Base-by-base conservation (phyloP, 2,113 vertebrate genomes). In the Caloenas nicobarica region DNA sequence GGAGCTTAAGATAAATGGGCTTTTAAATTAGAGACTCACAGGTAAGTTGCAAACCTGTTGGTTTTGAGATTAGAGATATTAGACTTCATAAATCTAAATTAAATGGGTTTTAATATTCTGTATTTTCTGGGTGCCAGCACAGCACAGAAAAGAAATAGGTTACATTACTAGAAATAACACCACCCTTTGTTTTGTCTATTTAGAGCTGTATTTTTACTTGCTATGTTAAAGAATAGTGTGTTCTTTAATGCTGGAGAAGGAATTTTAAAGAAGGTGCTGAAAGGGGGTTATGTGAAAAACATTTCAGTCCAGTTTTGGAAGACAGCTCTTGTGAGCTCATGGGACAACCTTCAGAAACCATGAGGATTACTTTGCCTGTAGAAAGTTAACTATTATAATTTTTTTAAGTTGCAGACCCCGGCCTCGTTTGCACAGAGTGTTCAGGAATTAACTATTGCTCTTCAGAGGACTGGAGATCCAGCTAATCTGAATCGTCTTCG, bases 341-440 rank as follows among this genome's bases (percentile, higher is more conserved):
- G 51, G 40, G 68, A 17, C 38, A 73, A 6, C 33, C 36, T 68
- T 80, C 29, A 80, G 60, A 81, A 86, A 68, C 8, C 7, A 4
- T 10, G 50, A 95, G 25, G 58, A 62, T 85, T 96, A 16, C 62
- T 70, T 83, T 78, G 46, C 56, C 53, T 93, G 85, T 97, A 74
- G 78, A 84, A 97, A 96, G 96, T 97, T 96, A 98, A 98, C 97
- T 61, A 96, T 95, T 92, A 44, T 77, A 25, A 92, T 96, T 96
- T 88, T 79, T 86, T 95, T 94, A 97, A 99, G 99, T 98, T 99
- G 98, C 99, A 99, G 99, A 99, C 99, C 72, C 99, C 99, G 62
- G 99, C 99, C 56, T 99, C 99, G 1, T 99, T 99, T 98, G 99
- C 99, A 89, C 99, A 99, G 97, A 99, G 99, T 92, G 99, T 99